Conservation (phyloP, 2,113 vertebrate genomes). For the Apistogramma diplotaenia region DNA sequence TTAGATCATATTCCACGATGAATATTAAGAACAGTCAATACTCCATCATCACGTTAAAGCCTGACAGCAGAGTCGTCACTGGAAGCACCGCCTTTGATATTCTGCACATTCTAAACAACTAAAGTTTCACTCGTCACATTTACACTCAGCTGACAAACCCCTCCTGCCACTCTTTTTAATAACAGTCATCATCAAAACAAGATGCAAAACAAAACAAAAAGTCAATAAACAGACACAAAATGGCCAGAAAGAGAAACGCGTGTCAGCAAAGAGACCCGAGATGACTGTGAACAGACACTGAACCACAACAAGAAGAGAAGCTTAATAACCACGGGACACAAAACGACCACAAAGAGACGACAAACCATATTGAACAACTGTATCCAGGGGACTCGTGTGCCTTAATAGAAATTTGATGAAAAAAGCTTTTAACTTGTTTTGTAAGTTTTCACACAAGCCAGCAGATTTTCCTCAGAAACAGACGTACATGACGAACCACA, state of each 20-base stretch:
- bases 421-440: not conserved
- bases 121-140: not conserved
- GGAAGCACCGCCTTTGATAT: not conserved
- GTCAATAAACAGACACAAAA: not conserved
- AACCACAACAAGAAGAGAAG: not conserved
- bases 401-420: not conserved
- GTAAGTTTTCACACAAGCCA: not conserved
- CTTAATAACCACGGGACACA: not conserved
- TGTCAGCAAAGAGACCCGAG: rapidly evolving
- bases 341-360: not conserved
- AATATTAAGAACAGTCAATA: not conserved
- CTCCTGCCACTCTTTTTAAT: not conserved
- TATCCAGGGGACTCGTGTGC: not conserved
- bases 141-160: not conserved
- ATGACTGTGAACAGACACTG: not conserved
- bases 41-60: not conserved
- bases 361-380: not conserved
- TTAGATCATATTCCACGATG: not conserved
- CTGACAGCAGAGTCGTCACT: not conserved
- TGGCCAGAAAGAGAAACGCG: not conserved
- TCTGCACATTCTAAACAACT: not conserved
- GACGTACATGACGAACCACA: not conserved
- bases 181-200: not conserved
- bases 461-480: not conserved
- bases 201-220: not conserved